phyloP scores from a whole-genome alignment of 2,113 vertebrate genomes.

The Sapajus apella region DNA sequence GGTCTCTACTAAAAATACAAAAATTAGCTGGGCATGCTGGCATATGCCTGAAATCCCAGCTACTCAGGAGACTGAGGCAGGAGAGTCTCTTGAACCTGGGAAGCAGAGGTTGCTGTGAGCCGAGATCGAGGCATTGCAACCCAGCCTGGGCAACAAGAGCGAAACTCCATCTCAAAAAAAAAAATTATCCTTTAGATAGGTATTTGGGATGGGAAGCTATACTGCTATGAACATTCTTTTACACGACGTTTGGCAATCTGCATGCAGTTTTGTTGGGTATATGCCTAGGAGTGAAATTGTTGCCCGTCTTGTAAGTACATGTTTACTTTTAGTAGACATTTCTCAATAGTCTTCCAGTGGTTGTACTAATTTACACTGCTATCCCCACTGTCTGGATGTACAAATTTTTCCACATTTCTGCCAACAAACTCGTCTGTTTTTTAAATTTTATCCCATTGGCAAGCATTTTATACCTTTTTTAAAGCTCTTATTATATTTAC shows the following conservation, averaged over 20 bases:
- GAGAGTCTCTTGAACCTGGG: too few species aligned
- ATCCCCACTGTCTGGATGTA: neutral
- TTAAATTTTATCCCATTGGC: neutral
- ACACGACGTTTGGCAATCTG: neutral
- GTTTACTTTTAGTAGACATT: neutral
- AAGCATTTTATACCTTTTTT: neutral
- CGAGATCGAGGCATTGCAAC: too few species aligned
- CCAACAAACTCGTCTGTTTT: neutral
- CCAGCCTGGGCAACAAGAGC: too few species aligned
- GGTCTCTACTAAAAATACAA: too few species aligned
- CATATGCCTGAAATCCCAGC: too few species aligned
- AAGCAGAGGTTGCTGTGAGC: too few species aligned
- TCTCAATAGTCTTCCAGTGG: neutral
- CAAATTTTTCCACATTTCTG: neutral
- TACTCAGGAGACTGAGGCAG: too few species aligned
- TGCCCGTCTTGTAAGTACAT: neutral
- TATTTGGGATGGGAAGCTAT: neutral
- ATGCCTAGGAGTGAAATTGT: neutral
- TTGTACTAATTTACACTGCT: neutral
- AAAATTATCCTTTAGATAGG: neutral
- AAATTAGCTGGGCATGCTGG: too few species aligned
- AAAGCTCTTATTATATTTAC: neutral
- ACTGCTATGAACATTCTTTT: neutral
- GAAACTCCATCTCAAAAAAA: too few species aligned
- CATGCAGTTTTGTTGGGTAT: neutral